Evolutionary conservation across 2,113 vertebrate genomes (phyloP), one percentile per base, ranked within the genome.

Genomic region (Mobula birostris): DNA sequence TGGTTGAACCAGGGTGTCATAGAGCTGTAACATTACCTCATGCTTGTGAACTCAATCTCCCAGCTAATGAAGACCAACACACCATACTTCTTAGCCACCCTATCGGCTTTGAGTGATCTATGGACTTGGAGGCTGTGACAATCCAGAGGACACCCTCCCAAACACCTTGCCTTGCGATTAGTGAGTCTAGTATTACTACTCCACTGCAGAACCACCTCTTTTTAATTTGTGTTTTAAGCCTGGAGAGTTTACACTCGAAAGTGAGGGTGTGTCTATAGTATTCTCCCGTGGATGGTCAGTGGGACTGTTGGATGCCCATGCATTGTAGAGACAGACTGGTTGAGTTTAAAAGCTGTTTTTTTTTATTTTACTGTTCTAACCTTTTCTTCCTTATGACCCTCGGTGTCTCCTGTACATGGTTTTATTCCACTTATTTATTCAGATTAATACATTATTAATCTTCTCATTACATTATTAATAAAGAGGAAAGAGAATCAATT

Each of bases 381-480:
- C 21, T 87, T 61, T 0, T 61, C 24, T 27, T 36, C 14, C 14
- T 17, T 11, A 32, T 36, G n/a, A 79, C 11, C 29, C 15, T 32
- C 58, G 15, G 29, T 66, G 56, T 63, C 58, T n/a, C 83, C 83
- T 90, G 61, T 19, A 66, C 29, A 68, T 66, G n/a, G 66, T 90
- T 90, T 90, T 88, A 32, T n/a, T 36, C 66, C n/a, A 32, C 14
- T 90, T 90, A 90, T 90, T 90, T 90, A 90, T 90, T 90, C 85
- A 63, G 85, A 19, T 90, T 90, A 90, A 90, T 79, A 79, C 61
- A 17, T 90, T 90, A 63, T 90, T 90, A 66, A 90, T 90, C 83
- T 61, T 63, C n/a, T 63, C 14, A 32, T 63, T 29, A 7, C n/a
- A 4, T 66, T 58, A 58, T 87, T 66, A 82, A 85, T 85, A 90